These are phyloP conservation scores for Anisognathus igniventris DNA, from an alignment of 2,797 vertebrate species.

Conservation along the genomic window DNA sequence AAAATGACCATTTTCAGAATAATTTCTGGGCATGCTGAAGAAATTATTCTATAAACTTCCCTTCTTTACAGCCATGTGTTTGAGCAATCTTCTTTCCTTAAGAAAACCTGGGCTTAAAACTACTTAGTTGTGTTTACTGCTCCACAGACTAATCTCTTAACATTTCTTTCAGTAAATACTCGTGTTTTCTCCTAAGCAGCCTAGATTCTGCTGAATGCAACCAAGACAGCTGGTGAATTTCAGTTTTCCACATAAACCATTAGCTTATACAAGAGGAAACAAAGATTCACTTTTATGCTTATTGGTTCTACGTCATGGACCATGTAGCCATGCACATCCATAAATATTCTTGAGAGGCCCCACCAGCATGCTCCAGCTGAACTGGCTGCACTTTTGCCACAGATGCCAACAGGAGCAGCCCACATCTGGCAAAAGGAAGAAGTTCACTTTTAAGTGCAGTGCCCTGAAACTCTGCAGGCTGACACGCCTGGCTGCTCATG, in stretches of 20 bases:
- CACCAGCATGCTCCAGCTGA: background rate
- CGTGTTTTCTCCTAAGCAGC: background rate
- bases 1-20: background rate
- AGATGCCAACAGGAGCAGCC: background rate
- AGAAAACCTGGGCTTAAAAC: background rate
- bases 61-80: background rate
- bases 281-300: background rate
- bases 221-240: background rate
- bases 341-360: background rate
- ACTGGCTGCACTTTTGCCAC: background rate
- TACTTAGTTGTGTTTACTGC: background rate
- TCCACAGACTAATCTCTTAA: background rate
- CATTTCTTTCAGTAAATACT: background rate
- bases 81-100: background rate
- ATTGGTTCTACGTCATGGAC: background rate
- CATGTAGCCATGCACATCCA: background rate
- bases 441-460: background rate
- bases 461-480: background rate
- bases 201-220: background rate
- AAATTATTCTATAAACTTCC: background rate
- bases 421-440: background rate
- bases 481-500: background rate
- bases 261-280: background rate
- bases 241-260: background rate
- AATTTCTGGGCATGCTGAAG: background rate